A percentile compares a stretch with the other conserved stretches of the same genome.
Conservation (phyloP, 2,888 invertebrate species). For the Leucania comma region DNA sequence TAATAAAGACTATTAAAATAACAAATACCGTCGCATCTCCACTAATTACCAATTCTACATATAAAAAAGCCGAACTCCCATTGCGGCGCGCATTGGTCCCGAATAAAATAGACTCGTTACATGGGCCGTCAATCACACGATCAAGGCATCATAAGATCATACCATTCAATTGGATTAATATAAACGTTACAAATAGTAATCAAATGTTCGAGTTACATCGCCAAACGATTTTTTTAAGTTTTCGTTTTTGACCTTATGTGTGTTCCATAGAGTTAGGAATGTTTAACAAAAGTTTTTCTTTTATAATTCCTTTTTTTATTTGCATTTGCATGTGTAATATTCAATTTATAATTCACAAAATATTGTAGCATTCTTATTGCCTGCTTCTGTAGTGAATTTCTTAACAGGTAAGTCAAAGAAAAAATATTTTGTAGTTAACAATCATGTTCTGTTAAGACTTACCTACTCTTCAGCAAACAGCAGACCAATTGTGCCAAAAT, state of each 20-base stretch:
- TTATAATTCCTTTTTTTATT: no score
- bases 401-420: no score
- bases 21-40: conserved; percentile 28
- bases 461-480: no score
- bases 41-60: conserved; percentile 55
- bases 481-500: no score
- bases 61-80: conserved; percentile 62
- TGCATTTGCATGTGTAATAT: no score
- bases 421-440: no score
- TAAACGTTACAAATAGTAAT: conserved; percentile 89
- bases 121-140: conserved; percentile 83
- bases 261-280: conserved; percentile 67
- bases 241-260: conserved; percentile 77
- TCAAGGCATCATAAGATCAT: conserved; percentile 69
- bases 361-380: no score
- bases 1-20: conserved; percentile 1
- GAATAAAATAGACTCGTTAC: conserved; percentile 87
- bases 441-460: no score
- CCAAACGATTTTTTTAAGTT: conserved; percentile 81
- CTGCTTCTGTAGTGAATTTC: no score
- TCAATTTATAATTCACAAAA: no score
- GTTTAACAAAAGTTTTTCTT: background rate
- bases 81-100: conserved; percentile 73
- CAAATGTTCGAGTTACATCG: conserved; percentile 83
- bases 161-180: conserved; percentile 85